These are phyloP conservation scores for Ctenoplectra terminalis DNA, from an alignment of 1,140 invertebrate species.

Conservation along the genomic window DNA sequence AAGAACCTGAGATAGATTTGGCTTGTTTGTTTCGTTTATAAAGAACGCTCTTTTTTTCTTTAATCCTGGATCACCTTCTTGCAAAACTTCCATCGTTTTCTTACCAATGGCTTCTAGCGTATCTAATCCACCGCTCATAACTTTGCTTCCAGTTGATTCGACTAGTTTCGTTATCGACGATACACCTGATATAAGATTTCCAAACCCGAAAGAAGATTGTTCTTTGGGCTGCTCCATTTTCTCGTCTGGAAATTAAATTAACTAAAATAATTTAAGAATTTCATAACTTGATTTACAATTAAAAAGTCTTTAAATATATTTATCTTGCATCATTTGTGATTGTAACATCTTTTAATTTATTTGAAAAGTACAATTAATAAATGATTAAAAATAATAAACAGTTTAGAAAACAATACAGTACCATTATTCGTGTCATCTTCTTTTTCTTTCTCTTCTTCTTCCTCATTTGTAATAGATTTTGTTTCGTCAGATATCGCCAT, in stretches of 20 bases:
- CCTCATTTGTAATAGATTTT: constrained; percentile 62
- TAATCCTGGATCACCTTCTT: constrained; percentile 94
- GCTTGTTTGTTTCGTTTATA: constrained; percentile 79
- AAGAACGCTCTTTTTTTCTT: constrained; percentile 92
- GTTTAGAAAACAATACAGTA: constrained; percentile 12
- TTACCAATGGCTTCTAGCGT: constrained; percentile 96
- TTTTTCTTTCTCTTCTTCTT: too few species aligned
- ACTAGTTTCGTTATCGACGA: constrained; percentile 87
- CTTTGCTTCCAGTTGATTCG: constrained; percentile 89
- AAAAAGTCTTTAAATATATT: constrained; percentile 1
- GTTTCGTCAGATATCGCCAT: constrained; percentile 91
- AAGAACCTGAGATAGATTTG: constrained; percentile 86
- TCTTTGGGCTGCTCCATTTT: constrained; percentile 57
- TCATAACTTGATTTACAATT: background rate
- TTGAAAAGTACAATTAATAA: background rate
- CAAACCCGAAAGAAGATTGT: constrained; percentile 83
- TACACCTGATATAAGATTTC: constrained; percentile 87
- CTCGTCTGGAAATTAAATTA: constrained; percentile 57
- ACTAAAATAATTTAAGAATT: constrained; percentile 7
- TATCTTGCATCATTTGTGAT: background rate
- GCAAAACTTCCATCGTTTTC: constrained; percentile 95
- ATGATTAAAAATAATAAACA: background rate
- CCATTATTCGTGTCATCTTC: constrained; percentile 54
- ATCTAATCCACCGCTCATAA: constrained; percentile 92
- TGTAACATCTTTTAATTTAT: too few species aligned